Conservation (phyloP, 64 coral and sea anemone genomes). For the Catalaphyllia jardinei region DNA sequence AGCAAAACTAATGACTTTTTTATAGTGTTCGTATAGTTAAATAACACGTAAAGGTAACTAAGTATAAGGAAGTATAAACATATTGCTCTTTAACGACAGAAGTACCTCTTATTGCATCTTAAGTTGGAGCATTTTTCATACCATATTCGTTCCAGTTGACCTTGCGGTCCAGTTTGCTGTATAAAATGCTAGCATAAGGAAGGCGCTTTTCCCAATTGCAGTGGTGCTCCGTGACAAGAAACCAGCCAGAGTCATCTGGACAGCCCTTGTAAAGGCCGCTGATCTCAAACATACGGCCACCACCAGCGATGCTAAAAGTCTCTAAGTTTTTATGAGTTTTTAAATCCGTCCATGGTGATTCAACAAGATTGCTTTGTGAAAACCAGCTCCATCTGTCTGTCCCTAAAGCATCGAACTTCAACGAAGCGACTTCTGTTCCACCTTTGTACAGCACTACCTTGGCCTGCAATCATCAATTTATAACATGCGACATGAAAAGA, state of each 20-base stretch:
- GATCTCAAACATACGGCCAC: neutral
- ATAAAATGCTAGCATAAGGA: neutral
- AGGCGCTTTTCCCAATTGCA: neutral
- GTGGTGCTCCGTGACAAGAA: neutral
- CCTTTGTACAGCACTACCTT: neutral
- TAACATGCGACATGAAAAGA: neutral
- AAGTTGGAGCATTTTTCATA: neutral
- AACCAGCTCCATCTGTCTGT: constrained; percentile 40
- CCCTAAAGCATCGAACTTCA: constrained; percentile 33
- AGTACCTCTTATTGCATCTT: neutral
- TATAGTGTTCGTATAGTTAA: too few species aligned
- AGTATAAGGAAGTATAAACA: too few species aligned
- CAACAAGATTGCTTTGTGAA: neutral
- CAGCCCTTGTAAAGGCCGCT: neutral
- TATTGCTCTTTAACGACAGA: neutral
- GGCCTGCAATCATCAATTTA: neutral
- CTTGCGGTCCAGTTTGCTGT: neutral
- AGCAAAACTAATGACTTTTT: too few species aligned
- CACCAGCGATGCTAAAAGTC: neutral
- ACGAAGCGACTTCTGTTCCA: constrained; percentile 1
- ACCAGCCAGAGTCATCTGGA: neutral
- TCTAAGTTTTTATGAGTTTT: neutral
- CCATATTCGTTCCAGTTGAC: neutral
- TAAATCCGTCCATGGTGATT: constrained; percentile 23
- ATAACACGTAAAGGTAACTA: too few species aligned